These are phyloP conservation scores for Cynoglossus semilaevis DNA, from an alignment of 2,113 vertebrate genomes.

Conservation along the genomic window DNA sequence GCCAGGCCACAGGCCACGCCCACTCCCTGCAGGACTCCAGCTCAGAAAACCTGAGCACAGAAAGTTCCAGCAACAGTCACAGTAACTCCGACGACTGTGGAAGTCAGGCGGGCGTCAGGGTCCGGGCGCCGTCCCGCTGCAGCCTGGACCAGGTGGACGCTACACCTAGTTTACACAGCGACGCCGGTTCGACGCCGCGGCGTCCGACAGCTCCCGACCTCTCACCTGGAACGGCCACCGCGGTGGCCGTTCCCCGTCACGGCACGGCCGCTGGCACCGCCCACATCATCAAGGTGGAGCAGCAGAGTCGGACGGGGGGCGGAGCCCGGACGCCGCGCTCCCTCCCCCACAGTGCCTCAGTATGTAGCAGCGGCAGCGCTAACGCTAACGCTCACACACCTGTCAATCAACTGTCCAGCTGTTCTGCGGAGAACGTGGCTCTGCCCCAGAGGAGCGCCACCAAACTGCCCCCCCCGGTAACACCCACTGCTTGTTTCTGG, in stretches of 20 bases:
- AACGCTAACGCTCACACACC: conserved; percentile 61
- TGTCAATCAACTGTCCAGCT: conserved; percentile 75
- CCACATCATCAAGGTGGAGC: conserved; percentile 86
- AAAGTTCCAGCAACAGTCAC: conserved; percentile 87
- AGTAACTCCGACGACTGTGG: conserved; percentile 84
- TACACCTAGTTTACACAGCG: conserved; percentile 80
- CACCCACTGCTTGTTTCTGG: background rate
- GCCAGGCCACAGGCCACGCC: conserved; percentile 31
- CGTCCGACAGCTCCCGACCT: conserved; percentile 38
- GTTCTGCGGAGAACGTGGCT: conserved; percentile 81
- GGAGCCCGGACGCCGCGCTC: conserved; percentile 75
- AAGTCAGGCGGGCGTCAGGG: conserved; percentile 70
- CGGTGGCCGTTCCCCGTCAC: conserved; percentile 83
- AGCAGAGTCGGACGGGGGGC: conserved; percentile 71
- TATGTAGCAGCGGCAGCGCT: conserved; percentile 83
- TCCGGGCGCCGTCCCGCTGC: conserved; percentile 82
- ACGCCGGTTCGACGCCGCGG: conserved; percentile 71
- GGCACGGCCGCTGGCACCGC: conserved; percentile 83
- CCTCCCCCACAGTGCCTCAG: conserved; percentile 79
- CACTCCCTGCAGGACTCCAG: conserved; percentile 80
- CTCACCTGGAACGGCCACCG: conserved; percentile 58
- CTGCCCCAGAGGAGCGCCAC: conserved; percentile 77
- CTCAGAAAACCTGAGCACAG: conserved; percentile 90
- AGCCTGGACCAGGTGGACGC: conserved; percentile 84
- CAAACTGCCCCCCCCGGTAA: conserved; percentile 75